phyloP scores from a whole-genome alignment of 2,113 vertebrate species.

The Dermatemys mawii region DNA sequence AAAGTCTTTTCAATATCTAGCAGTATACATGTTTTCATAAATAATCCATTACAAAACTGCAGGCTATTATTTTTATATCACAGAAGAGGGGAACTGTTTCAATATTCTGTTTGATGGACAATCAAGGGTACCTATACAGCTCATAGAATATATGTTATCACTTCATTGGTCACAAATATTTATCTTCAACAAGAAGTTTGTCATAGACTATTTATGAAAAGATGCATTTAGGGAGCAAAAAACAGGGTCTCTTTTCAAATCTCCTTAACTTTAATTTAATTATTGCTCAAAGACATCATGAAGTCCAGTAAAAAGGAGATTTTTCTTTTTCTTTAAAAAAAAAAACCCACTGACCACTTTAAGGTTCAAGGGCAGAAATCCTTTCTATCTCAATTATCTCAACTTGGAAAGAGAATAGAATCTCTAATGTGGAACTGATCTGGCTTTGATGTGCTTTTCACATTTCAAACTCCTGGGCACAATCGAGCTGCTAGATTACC shows the following conservation, averaged over 20 bases:
- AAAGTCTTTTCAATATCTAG: rapidly evolving
- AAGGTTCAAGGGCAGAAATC: not conserved
- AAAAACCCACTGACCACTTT: not conserved
- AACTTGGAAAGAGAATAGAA: not conserved
- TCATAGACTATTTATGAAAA: not conserved
- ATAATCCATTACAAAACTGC: not conserved
- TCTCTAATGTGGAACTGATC: not conserved
- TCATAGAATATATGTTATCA: rapidly evolving
- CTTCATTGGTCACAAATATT: not conserved
- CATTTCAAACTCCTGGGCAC: not conserved
- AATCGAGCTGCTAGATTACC: not conserved
- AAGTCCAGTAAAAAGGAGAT: not conserved
- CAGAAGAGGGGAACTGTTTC: not conserved
- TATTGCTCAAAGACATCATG: not conserved
- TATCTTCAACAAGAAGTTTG: not conserved
- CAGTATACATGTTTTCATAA: not conserved
- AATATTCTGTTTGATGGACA: not conserved
- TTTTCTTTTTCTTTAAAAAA: not conserved
- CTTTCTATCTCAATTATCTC: slow-evolving; percentile 20
- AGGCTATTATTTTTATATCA: not conserved
- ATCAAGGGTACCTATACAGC: not conserved
- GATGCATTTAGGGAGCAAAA: not conserved
- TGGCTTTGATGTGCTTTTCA: not conserved
- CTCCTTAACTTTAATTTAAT: not conserved
- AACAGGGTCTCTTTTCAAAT: not conserved